phyloP scores from a whole-genome alignment of 2,113 vertebrate species.

The Meles meles region DNA sequence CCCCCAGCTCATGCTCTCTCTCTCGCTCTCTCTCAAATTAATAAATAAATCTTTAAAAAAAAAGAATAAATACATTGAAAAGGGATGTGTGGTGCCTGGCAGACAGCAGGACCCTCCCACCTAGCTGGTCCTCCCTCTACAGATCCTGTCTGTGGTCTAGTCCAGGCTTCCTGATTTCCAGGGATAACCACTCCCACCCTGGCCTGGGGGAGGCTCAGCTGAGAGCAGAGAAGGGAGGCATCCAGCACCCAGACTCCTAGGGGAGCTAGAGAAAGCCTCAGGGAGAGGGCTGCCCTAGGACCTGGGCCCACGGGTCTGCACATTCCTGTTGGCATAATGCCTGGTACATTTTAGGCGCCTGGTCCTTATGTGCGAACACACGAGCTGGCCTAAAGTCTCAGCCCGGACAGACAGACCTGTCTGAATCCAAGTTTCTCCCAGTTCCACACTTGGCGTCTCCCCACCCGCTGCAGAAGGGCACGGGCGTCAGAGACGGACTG shows the following conservation, averaged over 20 bases:
- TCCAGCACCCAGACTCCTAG: not conserved
- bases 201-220: not conserved
- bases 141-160: not conserved
- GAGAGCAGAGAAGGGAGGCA: not conserved
- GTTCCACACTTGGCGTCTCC: not conserved
- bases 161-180: not conserved
- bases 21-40: not conserved
- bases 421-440: not conserved
- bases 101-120: not conserved
- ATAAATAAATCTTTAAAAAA: not conserved
- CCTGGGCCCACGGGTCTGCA: not conserved
- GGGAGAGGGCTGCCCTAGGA: not conserved
- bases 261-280: not conserved
- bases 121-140: not conserved
- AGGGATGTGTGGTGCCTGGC: not conserved
- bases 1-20: not conserved
- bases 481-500: not conserved
- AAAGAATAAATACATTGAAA: not conserved
- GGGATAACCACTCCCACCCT: no score
- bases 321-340: not conserved
- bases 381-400: not conserved
- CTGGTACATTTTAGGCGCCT: not conserved
- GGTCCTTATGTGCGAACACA: not conserved
- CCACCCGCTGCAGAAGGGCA: not conserved
- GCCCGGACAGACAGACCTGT: not conserved